These are phyloP conservation scores for Chamaea fasciata DNA, from an alignment of 2,113 vertebrate genomes.

Conservation along the genomic window DNA sequence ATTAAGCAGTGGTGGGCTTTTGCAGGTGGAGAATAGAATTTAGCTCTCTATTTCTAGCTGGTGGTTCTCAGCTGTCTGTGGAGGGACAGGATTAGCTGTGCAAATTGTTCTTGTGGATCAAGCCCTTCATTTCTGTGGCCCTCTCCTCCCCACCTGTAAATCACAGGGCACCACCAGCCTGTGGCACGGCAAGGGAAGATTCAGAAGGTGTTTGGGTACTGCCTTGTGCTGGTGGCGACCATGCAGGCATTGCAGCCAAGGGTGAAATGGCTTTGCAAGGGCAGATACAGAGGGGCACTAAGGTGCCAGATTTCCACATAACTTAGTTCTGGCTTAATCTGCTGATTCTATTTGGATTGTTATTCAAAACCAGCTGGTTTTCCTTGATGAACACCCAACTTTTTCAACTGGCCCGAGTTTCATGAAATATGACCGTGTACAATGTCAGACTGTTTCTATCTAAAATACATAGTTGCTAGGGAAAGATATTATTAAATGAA, in stretches of 20 bases:
- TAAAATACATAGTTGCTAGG: not conserved
- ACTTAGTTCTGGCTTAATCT: not conserved
- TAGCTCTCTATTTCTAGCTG: not conserved
- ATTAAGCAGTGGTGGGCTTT: not conserved
- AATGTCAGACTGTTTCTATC: not conserved
- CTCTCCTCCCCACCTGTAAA: not conserved
- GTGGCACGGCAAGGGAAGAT: accelerated
- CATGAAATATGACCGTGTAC: not conserved
- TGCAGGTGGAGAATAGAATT: not conserved
- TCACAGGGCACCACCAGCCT: too few species aligned
- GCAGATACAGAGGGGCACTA: not conserved
- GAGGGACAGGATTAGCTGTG: not conserved
- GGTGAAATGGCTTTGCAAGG: not conserved
- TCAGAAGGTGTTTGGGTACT: not conserved
- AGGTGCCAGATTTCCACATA: not conserved
- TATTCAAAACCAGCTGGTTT: not conserved
- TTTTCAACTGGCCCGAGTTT: not conserved
- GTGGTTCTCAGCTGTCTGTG: not conserved
- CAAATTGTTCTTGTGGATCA: not conserved
- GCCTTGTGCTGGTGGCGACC: not conserved
- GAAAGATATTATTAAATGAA: not conserved
- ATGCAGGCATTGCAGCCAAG: not conserved
- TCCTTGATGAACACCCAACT: not conserved
- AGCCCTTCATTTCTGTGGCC: not conserved
- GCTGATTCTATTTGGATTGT: not conserved